These are phyloP conservation scores for Xenentodon cancila DNA, from an alignment of 2,797 vertebrate genomes.

Conservation along the genomic window DNA sequence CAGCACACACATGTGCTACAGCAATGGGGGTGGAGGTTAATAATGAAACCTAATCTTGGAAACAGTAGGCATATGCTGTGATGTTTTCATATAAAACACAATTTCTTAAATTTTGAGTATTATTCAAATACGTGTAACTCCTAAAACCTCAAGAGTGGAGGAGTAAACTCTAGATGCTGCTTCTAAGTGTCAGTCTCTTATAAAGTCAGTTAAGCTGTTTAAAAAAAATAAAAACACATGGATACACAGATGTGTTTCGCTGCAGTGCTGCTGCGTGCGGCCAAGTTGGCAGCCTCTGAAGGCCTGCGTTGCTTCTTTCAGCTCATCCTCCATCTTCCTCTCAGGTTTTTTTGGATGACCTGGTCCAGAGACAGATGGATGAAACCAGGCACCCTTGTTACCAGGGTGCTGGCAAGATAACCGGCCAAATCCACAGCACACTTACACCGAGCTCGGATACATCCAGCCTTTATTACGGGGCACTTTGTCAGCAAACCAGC, in stretches of 20 bases:
- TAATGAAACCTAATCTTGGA: conserved; percentile 60
- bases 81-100: no score
- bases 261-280: conserved; percentile 24
- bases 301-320: conserved; percentile 21
- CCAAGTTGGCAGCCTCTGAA: conserved; percentile 53
- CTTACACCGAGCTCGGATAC: conserved; percentile 25
- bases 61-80: conserved; percentile 58
- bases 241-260: conserved; percentile 62
- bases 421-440: conserved; percentile 32
- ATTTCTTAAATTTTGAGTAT: no score
- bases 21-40: conserved; percentile 63
- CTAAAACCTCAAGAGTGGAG: background rate
- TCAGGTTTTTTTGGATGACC: conserved; percentile 47
- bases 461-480: background rate
- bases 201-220: background rate
- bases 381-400: conserved; percentile 27
- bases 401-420: conserved; percentile 30
- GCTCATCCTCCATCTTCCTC: conserved; percentile 52
- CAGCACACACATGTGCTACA: conserved; percentile 33
- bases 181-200: conserved; percentile 1
- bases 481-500: background rate
- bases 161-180: background rate
- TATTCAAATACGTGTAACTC: no score
- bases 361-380: conserved; percentile 60
- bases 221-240: conserved; percentile 28